Percentiles rank a stretch among this genome's conserved stretches.
Conservation (phyloP, 1,140 invertebrate genomes). For the Olivierus martensii region DNA sequence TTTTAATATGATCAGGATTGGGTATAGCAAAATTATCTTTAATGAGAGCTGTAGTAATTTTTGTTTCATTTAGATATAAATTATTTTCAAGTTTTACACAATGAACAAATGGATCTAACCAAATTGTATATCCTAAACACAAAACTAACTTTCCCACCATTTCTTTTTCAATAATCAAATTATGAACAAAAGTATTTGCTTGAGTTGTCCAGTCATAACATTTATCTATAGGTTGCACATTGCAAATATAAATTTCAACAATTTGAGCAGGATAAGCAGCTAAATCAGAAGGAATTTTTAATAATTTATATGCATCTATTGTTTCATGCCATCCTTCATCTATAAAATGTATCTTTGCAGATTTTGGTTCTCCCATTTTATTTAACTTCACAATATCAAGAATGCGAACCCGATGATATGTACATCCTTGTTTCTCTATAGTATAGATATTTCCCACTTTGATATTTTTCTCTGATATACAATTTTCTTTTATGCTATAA, state of each 20-base stretch:
- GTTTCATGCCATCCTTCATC: slow-evolving; percentile 5
- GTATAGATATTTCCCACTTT: slow-evolving; percentile 3
- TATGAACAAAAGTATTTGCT: neutral
- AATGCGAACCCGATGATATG: slow-evolving; percentile 6
- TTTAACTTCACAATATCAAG: neutral
- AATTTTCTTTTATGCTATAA: neutral
- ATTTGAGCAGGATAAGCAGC: neutral
- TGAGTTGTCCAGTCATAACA: slow-evolving; percentile 7
- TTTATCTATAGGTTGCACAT: neutral
- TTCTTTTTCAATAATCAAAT: slow-evolving; percentile 5
- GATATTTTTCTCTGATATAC: neutral
- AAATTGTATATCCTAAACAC: slow-evolving; percentile 8
- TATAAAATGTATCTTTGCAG: neutral
- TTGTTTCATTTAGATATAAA: slow-evolving; percentile 1
- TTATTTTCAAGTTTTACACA: neutral
- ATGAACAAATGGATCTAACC: slow-evolving; percentile 5
- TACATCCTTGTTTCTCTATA: neutral
- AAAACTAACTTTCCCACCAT: slow-evolving; percentile 11
- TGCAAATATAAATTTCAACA: slow-evolving; percentile 8
- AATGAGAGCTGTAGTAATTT: neutral
- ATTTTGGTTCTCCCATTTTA: neutral
- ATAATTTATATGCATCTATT: neutral
- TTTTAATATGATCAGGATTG: slow-evolving; percentile 2
- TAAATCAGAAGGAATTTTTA: neutral
- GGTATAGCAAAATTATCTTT: slow-evolving; percentile 1